Base-by-base conservation (phyloP, 2,888 invertebrate species). In the Scrobipalpa atriplicella region DNA sequence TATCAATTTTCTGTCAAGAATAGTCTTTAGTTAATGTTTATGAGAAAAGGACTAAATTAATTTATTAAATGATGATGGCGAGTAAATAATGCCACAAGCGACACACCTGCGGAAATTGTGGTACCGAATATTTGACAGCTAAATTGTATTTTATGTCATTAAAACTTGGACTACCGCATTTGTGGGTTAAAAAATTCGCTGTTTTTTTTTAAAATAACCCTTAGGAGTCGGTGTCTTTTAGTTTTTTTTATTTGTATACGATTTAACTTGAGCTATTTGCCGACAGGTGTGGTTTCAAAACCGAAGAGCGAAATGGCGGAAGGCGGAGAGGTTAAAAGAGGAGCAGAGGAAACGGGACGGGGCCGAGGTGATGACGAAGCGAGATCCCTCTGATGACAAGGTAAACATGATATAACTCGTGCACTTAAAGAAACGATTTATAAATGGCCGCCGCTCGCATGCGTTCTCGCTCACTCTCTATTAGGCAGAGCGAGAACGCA, bases 281-380 rank as follows among this genome's bases (percentile, higher is more conserved):
- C 67, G 7, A 2, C 87, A 98, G 98, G 98, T 98, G 41, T 98
- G 98, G 98, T 98, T 98, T 84, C 98, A 98, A 94, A 98, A 98
- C 82, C 94, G 98, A 56, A 93, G 98, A 68, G 98, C 98, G 52
- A 98, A 98, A 88, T 98, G 98, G 98, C 94, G 98, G 70, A 98
- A 98, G 89, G 97, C 97, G 60, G 98, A 98, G 86, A 94, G 98
- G 41, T 94, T 98, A 82, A 98, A 98, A 93, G 98, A 98, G 82
- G 98, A 98, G 79, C 97, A 98, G 84, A 93, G 97, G 69, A 97
- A 97, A 82, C 92, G 97, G 63, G 97, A 97, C 77, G 96, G 96
- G 13, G 94, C 94, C 63, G 95, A 95, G 52, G 93, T 94, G 67
- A 93, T 94, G 75, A 93, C 95, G 21, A 94, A 95, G 74, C 91